A percentile compares a stretch with the other conserved stretches of the same genome.
Evolutionary conservation across 2,888 invertebrate genomes (phyloP).

Genomic region (Ochropacha duplaris): DNA sequence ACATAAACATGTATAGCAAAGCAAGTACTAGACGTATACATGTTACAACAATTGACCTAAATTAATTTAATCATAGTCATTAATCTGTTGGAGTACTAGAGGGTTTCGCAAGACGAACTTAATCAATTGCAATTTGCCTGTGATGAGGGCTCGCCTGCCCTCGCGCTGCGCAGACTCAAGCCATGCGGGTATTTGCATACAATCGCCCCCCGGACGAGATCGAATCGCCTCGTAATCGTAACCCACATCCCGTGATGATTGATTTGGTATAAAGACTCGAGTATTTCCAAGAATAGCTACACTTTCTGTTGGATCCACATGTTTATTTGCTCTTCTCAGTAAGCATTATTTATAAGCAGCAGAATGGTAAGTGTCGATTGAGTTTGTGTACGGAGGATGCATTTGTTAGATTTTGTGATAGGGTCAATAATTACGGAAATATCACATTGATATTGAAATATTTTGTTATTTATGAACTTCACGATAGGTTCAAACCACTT

Average conservation of each 20-base stretch:
- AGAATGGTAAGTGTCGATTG: neutral
- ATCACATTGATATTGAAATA: neutral
- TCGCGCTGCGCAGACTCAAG: conserved; percentile 40
- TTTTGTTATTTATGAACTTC: neutral
- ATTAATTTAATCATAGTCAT: conserved; percentile 7
- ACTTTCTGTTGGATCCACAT: neutral
- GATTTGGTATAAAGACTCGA: conserved; percentile 26
- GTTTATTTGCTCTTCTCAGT: neutral
- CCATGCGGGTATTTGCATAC: conserved; percentile 74
- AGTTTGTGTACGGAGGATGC: neutral
- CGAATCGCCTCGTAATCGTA: conserved; percentile 41
- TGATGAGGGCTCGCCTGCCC: conserved; percentile 20
- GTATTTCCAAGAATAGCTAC: conserved; percentile 9
- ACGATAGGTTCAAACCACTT: neutral
- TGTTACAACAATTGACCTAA: conserved; percentile 1
- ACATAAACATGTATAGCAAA: neutral
- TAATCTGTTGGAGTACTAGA: conserved; percentile 22
- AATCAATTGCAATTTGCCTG: conserved; percentile 13
- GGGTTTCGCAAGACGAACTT: conserved; percentile 21
- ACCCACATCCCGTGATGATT: conserved; percentile 42
- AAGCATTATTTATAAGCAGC: neutral
- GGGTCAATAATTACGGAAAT: neutral
- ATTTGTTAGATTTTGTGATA: neutral
- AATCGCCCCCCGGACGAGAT: conserved; percentile 47
- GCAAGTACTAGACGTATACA: neutral